phyloP scores from a whole-genome alignment of 2,113 vertebrate species.

The Sterna hirundo region DNA sequence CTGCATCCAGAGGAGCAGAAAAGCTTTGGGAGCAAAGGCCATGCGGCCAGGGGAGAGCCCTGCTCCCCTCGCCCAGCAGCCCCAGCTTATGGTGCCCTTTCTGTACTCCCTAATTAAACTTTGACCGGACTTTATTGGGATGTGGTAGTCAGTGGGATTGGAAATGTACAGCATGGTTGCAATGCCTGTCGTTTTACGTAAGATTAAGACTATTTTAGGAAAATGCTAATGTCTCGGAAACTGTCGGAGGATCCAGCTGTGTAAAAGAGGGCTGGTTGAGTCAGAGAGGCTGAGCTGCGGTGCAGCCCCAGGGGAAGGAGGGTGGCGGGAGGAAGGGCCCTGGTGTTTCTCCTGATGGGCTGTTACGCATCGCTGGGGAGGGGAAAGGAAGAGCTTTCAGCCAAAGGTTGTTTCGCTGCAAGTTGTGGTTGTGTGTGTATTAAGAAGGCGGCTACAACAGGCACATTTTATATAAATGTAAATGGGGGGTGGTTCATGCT shows the following conservation, averaged over 20 bases:
- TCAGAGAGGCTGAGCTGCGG: neutral
- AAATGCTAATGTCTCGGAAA: neutral
- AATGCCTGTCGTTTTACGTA: fast-evolving
- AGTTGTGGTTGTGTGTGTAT: neutral
- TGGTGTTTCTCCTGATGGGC: neutral
- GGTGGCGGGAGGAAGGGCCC: neutral
- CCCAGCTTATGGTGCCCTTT: neutral
- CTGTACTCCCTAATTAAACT: neutral
- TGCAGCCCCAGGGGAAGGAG: neutral
- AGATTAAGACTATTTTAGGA: neutral
- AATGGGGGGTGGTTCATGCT: neutral
- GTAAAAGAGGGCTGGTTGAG: neutral
- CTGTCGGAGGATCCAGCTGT: neutral
- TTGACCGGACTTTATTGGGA: fast-evolving
- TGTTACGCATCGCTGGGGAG: fast-evolving
- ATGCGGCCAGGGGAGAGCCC: neutral
- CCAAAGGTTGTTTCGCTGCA: fast-evolving
- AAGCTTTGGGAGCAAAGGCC: neutral
- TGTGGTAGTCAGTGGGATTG: neutral
- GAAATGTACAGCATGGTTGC: neutral
- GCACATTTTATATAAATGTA: neutral
- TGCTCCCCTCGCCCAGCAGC: fast-evolving
- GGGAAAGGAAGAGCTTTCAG: neutral
- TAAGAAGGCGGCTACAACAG: neutral
- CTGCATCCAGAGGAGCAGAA: neutral